phyloP scores from a whole-genome alignment of 2,888 invertebrate species.

The Lycaena phlaeas region DNA sequence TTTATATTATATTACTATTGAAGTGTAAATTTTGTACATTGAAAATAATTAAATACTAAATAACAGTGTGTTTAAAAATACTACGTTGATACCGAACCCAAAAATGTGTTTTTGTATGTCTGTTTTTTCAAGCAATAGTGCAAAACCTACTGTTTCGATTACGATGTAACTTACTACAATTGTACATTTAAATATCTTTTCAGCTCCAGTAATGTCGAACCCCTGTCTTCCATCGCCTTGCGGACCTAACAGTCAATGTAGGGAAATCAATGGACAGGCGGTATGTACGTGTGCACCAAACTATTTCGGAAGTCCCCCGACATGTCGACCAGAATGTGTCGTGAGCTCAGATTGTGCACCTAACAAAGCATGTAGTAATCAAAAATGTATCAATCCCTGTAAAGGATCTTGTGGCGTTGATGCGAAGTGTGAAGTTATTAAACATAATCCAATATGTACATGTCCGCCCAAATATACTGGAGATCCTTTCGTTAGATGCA shows the following conservation, averaged over 20 bases:
- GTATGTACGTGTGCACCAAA: conserved; percentile 82
- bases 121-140: too few species aligned
- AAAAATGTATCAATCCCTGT: conserved; percentile 83
- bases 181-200: conserved; percentile 18
- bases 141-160: too few species aligned
- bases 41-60: too few species aligned
- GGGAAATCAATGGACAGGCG: conserved; percentile 76
- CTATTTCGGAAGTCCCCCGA: conserved; percentile 81
- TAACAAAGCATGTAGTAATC: conserved; percentile 81
- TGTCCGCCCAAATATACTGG: conserved; percentile 79
- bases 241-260: conserved; percentile 82
- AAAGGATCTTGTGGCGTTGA: conserved; percentile 81
- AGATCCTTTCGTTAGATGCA: conserved; percentile 83
- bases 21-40: too few species aligned
- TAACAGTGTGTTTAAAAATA: too few species aligned
- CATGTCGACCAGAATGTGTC: conserved; percentile 84
- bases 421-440: conserved; percentile 81
- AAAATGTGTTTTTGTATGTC: too few species aligned
- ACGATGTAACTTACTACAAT: too few species aligned
- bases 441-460: conserved; percentile 84
- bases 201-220: conserved; percentile 58
- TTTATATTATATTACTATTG: conserved; percentile 1
- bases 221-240: conserved; percentile 83
- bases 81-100: too few species aligned
- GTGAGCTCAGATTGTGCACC: conserved; percentile 82